phyloP scores from a whole-genome alignment of 1,140 invertebrate genomes.

The Hycleus cichorii region DNA sequence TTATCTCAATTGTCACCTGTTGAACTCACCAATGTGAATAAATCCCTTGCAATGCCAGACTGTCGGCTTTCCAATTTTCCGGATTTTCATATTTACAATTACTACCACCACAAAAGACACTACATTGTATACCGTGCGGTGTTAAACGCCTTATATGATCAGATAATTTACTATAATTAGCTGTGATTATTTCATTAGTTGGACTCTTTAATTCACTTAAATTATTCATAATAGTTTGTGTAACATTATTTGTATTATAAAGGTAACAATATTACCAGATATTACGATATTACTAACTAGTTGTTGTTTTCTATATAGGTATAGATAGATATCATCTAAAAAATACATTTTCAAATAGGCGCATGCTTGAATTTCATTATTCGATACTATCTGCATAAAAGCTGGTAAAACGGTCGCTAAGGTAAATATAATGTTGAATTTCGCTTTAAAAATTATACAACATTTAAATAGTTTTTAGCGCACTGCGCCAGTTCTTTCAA shows the following conservation, averaged over 20 bases:
- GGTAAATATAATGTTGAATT: constrained; percentile 19
- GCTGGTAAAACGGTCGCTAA: constrained; percentile 20
- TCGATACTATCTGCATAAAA: constrained; percentile 22
- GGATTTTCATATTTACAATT: constrained; percentile 74
- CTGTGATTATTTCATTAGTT: constrained; percentile 24
- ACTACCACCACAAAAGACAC: constrained; percentile 73
- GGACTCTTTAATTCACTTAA: constrained; percentile 19
- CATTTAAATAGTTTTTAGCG: constrained; percentile 20
- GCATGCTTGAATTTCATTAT: constrained; percentile 25
- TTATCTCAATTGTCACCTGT: constrained; percentile 7
- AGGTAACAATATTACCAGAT: neutral
- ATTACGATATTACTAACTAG: neutral
- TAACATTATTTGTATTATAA: neutral
- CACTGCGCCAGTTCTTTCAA: constrained; percentile 10
- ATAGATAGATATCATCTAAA: constrained; percentile 3
- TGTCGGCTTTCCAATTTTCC: constrained; percentile 54
- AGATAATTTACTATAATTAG: constrained; percentile 39
- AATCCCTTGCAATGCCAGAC: constrained; percentile 68
- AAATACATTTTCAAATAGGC: constrained; percentile 20
- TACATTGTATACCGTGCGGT: constrained; percentile 63
- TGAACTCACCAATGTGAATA: constrained; percentile 73
- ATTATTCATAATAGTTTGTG: constrained; percentile 2
- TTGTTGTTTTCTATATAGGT: constrained; percentile 6
- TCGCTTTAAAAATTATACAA: neutral
- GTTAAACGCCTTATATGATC: constrained; percentile 44